A percentile compares a stretch with the other conserved stretches of the same genome.
These are phyloP conservation scores for Lepisosteus osseus DNA, from an alignment of 2,113 vertebrate genomes.

Conservation along the genomic window DNA sequence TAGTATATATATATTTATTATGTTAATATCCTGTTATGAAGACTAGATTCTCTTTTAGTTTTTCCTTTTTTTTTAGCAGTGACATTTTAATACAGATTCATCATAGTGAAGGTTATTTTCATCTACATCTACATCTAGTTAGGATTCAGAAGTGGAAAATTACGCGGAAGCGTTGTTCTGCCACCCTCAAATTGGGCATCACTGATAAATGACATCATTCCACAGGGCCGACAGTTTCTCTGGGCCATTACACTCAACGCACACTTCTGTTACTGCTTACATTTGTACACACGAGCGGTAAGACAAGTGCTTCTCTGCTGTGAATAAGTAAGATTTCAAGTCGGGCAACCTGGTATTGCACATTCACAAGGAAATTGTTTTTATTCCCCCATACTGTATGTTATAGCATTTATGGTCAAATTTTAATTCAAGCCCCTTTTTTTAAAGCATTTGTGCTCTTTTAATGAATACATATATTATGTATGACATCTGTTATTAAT, in stretches of 20 bases:
- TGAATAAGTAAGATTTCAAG: too few species aligned
- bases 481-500: too few species aligned
- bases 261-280: slow-evolving; percentile 11
- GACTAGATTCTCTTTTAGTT: slow-evolving; percentile 9
- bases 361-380: too few species aligned
- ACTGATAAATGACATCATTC: slow-evolving; percentile 25
- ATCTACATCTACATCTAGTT: slow-evolving; percentile 23
- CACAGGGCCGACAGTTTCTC: slow-evolving; percentile 10
- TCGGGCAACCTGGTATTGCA: too few species aligned
- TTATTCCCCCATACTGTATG: too few species aligned
- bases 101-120: slow-evolving; percentile 22
- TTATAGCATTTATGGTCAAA: too few species aligned
- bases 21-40: slow-evolving; percentile 26
- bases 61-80: slow-evolving; percentile 17
- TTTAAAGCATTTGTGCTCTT: too few species aligned
- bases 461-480: too few species aligned
- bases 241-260: background rate
- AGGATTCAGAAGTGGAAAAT: slow-evolving; percentile 22
- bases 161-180: slow-evolving; percentile 10
- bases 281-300: background rate
- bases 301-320: too few species aligned
- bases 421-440: too few species aligned
- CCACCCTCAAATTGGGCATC: slow-evolving; percentile 18
- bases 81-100: slow-evolving; percentile 24
- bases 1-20: slow-evolving; percentile 38